Evolutionary conservation across 2,888 invertebrate genomes (phyloP).

Genomic region (Neocrepidodera transversa): DNA sequence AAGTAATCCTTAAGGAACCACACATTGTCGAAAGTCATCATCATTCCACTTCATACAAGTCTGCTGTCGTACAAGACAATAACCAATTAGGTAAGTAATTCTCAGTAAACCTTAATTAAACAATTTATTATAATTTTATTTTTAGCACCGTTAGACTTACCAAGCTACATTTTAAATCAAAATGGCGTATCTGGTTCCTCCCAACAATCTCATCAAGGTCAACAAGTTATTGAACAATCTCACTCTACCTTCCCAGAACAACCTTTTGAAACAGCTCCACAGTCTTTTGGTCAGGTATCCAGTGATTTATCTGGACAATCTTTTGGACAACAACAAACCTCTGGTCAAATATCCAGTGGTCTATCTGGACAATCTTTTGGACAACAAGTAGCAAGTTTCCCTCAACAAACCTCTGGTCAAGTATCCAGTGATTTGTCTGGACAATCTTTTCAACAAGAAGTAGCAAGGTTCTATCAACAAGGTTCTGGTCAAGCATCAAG

Average conservation of each 20-base stretch:
- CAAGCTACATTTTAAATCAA: background rate
- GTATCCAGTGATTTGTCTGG: background rate
- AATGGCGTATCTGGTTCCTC: background rate
- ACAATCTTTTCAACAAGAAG: background rate
- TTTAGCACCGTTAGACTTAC: background rate
- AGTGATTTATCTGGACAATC: background rate
- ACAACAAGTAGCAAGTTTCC: background rate
- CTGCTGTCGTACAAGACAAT: background rate
- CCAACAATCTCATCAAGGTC: background rate
- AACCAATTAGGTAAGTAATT: background rate
- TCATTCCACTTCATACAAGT: background rate
- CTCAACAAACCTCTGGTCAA: background rate
- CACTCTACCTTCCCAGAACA: too few relatives aligned
- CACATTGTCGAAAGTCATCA: conserved; percentile 11
- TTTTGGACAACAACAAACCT: too few relatives aligned
- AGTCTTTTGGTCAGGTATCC: too few relatives aligned
- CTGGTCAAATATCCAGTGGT: background rate
- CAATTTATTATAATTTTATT: background rate
- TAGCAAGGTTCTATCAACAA: too few relatives aligned
- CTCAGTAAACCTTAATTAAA: too few relatives aligned
- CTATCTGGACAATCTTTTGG: background rate
- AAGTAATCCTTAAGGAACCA: conserved; percentile 37
- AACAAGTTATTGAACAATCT: too few relatives aligned
- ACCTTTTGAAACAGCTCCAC: too few relatives aligned
- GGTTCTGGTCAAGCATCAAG: background rate